Evolutionary conservation across 2,888 invertebrate genomes (phyloP), one percentile per base, ranked within the genome.

Genomic region (Agriotes lineatus): DNA sequence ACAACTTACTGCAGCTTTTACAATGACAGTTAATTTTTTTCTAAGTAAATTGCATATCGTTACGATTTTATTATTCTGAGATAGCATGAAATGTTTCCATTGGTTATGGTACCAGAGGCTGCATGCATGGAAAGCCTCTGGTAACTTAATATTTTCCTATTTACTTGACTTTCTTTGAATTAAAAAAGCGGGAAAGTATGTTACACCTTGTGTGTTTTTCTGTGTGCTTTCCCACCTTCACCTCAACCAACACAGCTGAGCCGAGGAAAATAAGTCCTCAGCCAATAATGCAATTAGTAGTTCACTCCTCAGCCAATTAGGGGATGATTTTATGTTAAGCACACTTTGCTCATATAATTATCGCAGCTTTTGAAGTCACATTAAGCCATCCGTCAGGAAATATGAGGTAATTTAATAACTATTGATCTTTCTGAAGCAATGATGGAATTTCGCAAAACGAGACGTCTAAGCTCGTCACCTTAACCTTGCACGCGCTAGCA

Each of bases 381-480:
- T 56, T 39, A 56, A 22, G 22, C 33, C 37, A 56, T 56, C 56
- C 45, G 33, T 52, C 33, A 63, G 22, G 63, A 44, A 63, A 39
- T 54, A 54, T 33, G 35, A 54, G 52, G 6, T 63, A 63, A 63
- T 56, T 63, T 56, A 56, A 63, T 63, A 63, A 63, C 12, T 54
- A 63, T 63, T 33, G 63, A 63, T 63, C 56, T 44, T 44, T 63
- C 9, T 39, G 56, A 56, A 56, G 54, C 42, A 63, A 63, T 56
- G 52, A 63, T 63, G 39, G 39, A 63, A 56, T 45, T 54, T 63
- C 63, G 44, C 56, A 63, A 63, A 54, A 48, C 48, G 48, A 25
- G 33, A 16, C 33, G 52, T 52, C 57, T 57, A 57, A 37, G 39
- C 22, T 57, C 37, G 20, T 57, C 14, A 12, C 57, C 39, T 35